These are phyloP conservation scores for Neogale vison DNA, from an alignment of 2,113 vertebrate species.

Conservation along the genomic window DNA sequence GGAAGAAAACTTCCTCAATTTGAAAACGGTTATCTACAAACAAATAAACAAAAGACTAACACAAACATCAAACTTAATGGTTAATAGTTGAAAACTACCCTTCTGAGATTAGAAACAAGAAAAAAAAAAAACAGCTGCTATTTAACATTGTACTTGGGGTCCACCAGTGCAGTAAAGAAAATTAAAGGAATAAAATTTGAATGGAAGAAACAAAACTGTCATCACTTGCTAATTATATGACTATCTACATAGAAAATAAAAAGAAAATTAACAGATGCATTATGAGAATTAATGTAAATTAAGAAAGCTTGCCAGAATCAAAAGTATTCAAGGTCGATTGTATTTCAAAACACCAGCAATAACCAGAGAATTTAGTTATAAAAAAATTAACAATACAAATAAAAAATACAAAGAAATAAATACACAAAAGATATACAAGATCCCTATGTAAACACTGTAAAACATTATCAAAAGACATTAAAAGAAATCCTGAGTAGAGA, in stretches of 20 bases:
- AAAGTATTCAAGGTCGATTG: neutral
- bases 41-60: neutral
- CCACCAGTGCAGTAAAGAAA: neutral
- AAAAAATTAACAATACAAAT: conserved; percentile 6
- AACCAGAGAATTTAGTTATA: neutral
- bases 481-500: neutral
- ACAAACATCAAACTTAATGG: neutral
- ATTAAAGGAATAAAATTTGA: neutral
- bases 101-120: neutral
- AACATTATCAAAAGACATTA: neutral
- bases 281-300: neutral
- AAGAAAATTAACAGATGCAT: neutral
- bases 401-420: neutral
- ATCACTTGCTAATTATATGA: neutral
- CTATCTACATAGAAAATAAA: neutral
- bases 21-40: neutral
- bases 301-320: neutral
- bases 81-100: neutral
- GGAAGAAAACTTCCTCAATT: neutral
- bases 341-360: neutral
- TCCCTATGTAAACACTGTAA: neutral
- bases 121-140: neutral
- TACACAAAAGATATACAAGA: neutral
- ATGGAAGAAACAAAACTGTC: neutral
- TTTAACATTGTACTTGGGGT: conserved; percentile 20